phyloP scores from a whole-genome alignment of 1,140 invertebrate genomes.

The Drosophila ambigua region DNA sequence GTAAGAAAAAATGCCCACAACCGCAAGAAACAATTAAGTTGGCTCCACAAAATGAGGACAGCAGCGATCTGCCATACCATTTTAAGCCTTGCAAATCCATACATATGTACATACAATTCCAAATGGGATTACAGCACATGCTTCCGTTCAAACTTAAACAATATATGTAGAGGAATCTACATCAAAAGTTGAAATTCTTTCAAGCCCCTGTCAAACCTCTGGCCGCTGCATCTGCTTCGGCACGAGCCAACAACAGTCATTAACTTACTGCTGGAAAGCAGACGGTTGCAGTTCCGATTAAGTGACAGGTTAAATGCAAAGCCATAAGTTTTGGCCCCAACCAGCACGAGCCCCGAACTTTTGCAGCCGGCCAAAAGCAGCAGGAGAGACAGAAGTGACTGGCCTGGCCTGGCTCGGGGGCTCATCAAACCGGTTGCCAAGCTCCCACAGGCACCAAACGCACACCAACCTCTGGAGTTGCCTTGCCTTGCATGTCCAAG shows the following conservation, averaged over 20 bases:
- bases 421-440: slow-evolving; percentile 31
- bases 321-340: slow-evolving; percentile 56
- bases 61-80: slow-evolving; percentile 25
- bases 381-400: slow-evolving; percentile 16
- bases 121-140: slow-evolving; percentile 1
- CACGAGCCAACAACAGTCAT: slow-evolving; percentile 40
- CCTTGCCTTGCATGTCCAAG: slow-evolving; percentile 7
- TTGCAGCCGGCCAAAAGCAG: slow-evolving; percentile 54
- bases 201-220: background rate
- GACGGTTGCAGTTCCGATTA: slow-evolving; percentile 59
- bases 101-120: background rate
- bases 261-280: slow-evolving; percentile 45
- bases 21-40: slow-evolving; percentile 67
- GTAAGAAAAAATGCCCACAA: slow-evolving; percentile 43
- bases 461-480: background rate
- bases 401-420: background rate
- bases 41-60: slow-evolving; percentile 33
- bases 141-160: too few species aligned
- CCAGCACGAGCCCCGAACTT: slow-evolving; percentile 67
- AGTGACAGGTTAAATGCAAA: slow-evolving; percentile 78
- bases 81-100: slow-evolving; percentile 10
- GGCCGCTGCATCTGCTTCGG: slow-evolving; percentile 31
- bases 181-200: too few species aligned
- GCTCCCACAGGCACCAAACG: slow-evolving; percentile 33
- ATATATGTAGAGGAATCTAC: background rate